Percentiles rank a stretch among this genome's conserved stretches.
phyloP scores from a whole-genome alignment of 2,888 invertebrate genomes.

The Clivina fossor region DNA sequence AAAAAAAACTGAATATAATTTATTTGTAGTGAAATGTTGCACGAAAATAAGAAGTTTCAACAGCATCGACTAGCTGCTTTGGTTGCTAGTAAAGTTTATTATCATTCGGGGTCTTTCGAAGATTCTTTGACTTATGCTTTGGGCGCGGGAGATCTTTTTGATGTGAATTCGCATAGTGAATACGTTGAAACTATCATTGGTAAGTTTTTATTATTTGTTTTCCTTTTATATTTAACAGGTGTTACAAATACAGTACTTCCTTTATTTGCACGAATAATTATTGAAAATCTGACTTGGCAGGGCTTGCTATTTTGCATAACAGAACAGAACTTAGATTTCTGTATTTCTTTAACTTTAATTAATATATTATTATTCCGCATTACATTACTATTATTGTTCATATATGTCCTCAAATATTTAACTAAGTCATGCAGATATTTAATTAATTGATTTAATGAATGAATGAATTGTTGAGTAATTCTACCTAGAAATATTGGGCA shows the following conservation, averaged over 20 bases:
- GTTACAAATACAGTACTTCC: too few relatives aligned
- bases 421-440: constrained; percentile 1
- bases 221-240: too few relatives aligned
- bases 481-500: too few relatives aligned
- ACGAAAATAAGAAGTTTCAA: constrained; percentile 86
- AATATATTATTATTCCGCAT: too few relatives aligned
- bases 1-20: constrained; percentile 21
- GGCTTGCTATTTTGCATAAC: too few relatives aligned
- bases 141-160: constrained; percentile 92
- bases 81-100: constrained; percentile 97
- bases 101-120: constrained; percentile 95
- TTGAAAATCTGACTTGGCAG: too few relatives aligned
- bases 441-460: constrained; percentile 12
- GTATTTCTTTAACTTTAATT: too few relatives aligned
- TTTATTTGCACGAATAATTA: too few relatives aligned
- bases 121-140: constrained; percentile 97
- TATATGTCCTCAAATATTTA: constrained; percentile 1
- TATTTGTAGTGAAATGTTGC: constrained; percentile 77
- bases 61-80: constrained; percentile 93
- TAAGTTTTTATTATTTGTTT: constrained; percentile 47
- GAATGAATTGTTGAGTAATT: too few relatives aligned
- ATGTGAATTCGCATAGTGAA: constrained; percentile 90
- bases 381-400: too few relatives aligned
- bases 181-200: constrained; percentile 95
- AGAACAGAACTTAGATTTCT: too few relatives aligned